Percentiles rank a stretch among this genome's conserved stretches.
Conservation (phyloP, 2,888 invertebrate species). For the Lepidochrysops patricia region DNA sequence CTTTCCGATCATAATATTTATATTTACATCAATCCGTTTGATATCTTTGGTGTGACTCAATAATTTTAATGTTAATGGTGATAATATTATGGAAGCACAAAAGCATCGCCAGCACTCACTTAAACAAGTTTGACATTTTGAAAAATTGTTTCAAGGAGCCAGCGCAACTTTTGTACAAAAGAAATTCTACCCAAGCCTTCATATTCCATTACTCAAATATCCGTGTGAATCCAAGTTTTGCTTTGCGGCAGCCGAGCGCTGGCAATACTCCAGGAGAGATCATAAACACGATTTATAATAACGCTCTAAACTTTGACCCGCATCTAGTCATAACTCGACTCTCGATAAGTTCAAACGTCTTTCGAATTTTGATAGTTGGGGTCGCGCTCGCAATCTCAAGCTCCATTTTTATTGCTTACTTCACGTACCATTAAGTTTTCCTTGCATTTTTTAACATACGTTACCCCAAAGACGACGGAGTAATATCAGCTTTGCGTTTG, state of each 20-base stretch:
- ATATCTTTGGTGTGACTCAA: too few relatives aligned
- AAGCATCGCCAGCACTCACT: background rate
- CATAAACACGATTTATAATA: slow-evolving; percentile 25
- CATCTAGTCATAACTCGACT: slow-evolving; percentile 17
- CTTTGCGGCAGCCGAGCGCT: slow-evolving; percentile 18
- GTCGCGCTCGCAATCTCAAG: slow-evolving; percentile 50
- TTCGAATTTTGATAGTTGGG: slow-evolving; percentile 34
- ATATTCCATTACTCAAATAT: slow-evolving; percentile 6
- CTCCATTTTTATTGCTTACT: slow-evolving; percentile 46
- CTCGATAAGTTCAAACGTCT: slow-evolving; percentile 11
- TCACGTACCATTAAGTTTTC: slow-evolving; percentile 73
- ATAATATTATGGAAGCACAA: background rate
- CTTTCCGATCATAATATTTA: too few relatives aligned
- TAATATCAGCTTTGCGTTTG: slow-evolving; percentile 57
- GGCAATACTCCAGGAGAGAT: slow-evolving; percentile 23
- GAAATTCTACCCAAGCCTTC: background rate
- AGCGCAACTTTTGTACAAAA: background rate
- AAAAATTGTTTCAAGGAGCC: background rate
- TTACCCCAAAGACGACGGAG: slow-evolving; percentile 46
- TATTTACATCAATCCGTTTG: too few relatives aligned
- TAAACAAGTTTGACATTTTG: background rate
- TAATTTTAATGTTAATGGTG: too few relatives aligned
- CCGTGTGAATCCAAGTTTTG: slow-evolving; percentile 16
- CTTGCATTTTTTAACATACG: slow-evolving; percentile 74
- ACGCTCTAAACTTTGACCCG: slow-evolving; percentile 23